Conservation (phyloP, 2,113 vertebrate species). For the Cyprinodon tularosa region DNA sequence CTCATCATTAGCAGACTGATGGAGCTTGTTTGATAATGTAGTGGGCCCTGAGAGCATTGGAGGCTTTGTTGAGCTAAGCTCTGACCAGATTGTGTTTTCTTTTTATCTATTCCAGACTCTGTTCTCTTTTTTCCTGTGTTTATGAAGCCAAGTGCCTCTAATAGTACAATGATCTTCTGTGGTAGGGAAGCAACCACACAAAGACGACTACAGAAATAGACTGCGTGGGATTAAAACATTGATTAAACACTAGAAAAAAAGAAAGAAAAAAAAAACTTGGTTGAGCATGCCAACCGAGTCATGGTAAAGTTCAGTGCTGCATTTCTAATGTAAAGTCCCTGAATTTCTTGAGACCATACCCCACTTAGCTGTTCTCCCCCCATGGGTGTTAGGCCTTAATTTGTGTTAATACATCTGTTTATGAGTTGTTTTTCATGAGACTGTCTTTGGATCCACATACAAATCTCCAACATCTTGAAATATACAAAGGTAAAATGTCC, state of each 20-base stretch:
- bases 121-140: slow-evolving; percentile 51
- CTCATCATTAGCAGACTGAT: slow-evolving; percentile 48
- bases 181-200: slow-evolving; percentile 42
- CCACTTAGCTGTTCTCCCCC: too few species aligned
- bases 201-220: slow-evolving; percentile 47
- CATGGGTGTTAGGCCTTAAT: neutral
- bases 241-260: slow-evolving; percentile 35
- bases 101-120: slow-evolving; percentile 48
- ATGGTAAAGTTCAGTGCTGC: too few species aligned
- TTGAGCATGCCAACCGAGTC: too few species aligned
- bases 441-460: neutral
- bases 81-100: slow-evolving; percentile 62
- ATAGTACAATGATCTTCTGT: slow-evolving; percentile 62
- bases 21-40: slow-evolving; percentile 34
- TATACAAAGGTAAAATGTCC: slow-evolving; percentile 6
- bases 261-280: neutral
- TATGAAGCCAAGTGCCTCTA: slow-evolving; percentile 54
- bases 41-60: slow-evolving; percentile 49
- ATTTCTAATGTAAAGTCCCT: too few species aligned
- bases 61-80: slow-evolving; percentile 59
- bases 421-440: neutral
- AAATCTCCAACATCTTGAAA: neutral
- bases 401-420: neutral
- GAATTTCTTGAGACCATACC: too few species aligned
- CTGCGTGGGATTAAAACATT: slow-evolving; percentile 67